Evolutionary conservation across 2,113 vertebrate species (phyloP).

Genomic region (Fregetta grallaria): DNA sequence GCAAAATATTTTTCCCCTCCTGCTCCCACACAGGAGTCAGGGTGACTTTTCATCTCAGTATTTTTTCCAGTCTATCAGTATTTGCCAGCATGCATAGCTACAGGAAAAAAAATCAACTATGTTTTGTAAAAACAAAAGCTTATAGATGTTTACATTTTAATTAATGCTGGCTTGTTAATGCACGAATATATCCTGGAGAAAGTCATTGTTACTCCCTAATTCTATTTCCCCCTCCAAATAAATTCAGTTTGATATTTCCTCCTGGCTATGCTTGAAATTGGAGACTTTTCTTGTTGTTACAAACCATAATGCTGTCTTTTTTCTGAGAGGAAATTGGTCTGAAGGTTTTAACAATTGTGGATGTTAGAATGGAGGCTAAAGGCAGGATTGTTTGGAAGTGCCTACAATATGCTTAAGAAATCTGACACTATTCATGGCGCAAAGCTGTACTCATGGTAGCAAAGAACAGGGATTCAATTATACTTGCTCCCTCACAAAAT

Average conservation of each 20-base stretch:
- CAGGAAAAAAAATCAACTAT: background rate
- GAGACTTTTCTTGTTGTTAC: conserved; percentile 29
- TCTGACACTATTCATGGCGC: background rate
- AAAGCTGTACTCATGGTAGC: background rate
- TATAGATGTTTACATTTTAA: conserved; percentile 39
- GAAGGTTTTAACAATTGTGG: conserved; percentile 19
- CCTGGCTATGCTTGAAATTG: conserved; percentile 24
- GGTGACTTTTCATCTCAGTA: background rate
- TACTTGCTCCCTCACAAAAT: background rate
- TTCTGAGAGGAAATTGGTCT: conserved; percentile 43
- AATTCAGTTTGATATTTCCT: conserved; percentile 38
- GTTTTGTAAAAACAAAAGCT: conserved; percentile 38
- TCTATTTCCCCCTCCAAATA: conserved; percentile 50
- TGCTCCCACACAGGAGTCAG: background rate
- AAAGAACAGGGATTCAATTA: conserved; percentile 31
- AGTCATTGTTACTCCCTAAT: conserved; percentile 32
- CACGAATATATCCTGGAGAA: conserved; percentile 28
- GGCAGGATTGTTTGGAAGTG: background rate
- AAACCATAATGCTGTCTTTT: conserved; percentile 6
- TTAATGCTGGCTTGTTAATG: conserved; percentile 35
- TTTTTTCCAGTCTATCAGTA: background rate
- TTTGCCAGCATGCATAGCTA: background rate
- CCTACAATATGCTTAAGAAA: conserved; percentile 27
- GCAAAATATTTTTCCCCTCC: background rate
- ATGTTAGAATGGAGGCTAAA: conserved; percentile 31